Percentiles rank a stretch among this genome's conserved stretches.
phyloP scores from a whole-genome alignment of 2,113 vertebrate genomes.

The Cryptomyrus ogoouensis region DNA sequence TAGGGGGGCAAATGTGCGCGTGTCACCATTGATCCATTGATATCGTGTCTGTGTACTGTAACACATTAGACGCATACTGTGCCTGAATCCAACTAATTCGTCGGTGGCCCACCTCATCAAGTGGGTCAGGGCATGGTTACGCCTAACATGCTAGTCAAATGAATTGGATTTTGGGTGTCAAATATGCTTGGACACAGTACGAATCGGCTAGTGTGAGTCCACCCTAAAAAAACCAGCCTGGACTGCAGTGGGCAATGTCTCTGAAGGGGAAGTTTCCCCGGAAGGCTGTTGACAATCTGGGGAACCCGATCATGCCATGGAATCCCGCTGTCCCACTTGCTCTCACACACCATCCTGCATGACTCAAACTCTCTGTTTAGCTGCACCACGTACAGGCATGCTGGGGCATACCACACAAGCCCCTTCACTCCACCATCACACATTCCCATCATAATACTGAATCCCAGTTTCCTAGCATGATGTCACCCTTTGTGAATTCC shows the following conservation, averaged over 20 bases:
- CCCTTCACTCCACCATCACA: not conserved
- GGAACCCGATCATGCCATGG: not conserved
- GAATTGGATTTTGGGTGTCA: not conserved
- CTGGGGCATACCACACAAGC: not conserved
- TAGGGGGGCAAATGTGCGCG: not conserved
- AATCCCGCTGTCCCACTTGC: not conserved
- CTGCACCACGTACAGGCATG: not conserved
- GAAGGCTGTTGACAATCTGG: not conserved
- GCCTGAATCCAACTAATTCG: not conserved
- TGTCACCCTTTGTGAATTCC: not conserved
- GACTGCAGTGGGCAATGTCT: not conserved
- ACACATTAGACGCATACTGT: not conserved
- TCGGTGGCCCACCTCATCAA: not conserved
- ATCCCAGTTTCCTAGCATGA: not conserved
- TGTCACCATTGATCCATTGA: not conserved
- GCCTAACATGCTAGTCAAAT: not conserved
- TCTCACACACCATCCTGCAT: not conserved
- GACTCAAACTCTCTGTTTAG: constrained; percentile 4
- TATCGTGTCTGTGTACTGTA: not conserved
- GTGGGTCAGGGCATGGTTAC: not conserved
- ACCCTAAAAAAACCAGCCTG: not conserved
- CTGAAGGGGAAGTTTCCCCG: constrained; percentile 39
- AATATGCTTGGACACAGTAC: not conserved
- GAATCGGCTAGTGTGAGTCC: not conserved
- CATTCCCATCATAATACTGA: not conserved